These are phyloP conservation scores for Vidua chalybeata DNA, from an alignment of 2,113 vertebrate species.

Conservation along the genomic window DNA sequence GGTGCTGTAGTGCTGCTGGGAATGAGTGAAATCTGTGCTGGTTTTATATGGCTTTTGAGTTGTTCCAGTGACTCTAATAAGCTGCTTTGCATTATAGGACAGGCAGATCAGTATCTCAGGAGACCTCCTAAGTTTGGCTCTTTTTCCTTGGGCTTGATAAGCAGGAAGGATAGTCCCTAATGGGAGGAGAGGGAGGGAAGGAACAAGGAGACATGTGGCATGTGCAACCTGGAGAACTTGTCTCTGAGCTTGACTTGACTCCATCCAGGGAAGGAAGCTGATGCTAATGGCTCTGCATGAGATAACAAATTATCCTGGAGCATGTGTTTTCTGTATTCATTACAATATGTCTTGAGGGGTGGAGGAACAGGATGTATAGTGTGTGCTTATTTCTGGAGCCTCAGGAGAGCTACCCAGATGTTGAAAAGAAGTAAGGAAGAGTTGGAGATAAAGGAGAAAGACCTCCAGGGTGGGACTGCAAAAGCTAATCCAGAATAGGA, in stretches of 20 bases:
- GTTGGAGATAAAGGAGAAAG: slow-evolving; percentile 5
- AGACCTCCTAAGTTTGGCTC: background rate
- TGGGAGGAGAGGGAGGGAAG: slow-evolving; percentile 25
- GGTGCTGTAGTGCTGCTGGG: background rate
- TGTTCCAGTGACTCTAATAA: background rate
- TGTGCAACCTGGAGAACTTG: slow-evolving; percentile 45
- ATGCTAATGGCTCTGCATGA: slow-evolving; percentile 20
- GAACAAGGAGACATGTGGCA: slow-evolving; percentile 24
- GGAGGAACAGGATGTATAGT: background rate
- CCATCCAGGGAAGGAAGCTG: background rate
- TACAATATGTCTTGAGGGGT: background rate
- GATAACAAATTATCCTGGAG: slow-evolving; percentile 1
- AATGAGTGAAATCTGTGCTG: background rate
- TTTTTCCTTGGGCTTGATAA: background rate
- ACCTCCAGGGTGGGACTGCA: background rate
- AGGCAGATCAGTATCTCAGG: slow-evolving; percentile 3
- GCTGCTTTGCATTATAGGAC: slow-evolving; percentile 8
- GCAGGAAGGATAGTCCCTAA: slow-evolving; percentile 34
- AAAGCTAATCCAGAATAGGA: slow-evolving; percentile 22
- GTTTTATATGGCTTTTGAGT: background rate
- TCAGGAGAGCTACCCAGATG: slow-evolving; percentile 37
- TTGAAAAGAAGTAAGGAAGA: slow-evolving; percentile 11
- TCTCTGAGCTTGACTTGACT: slow-evolving; percentile 36
- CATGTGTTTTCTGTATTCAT: slow-evolving; percentile 16
- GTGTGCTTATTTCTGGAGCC: slow-evolving; percentile 38